A percentile compares a stretch with the other conserved stretches of the same genome.
These are phyloP conservation scores for Catocala sponsa DNA, from an alignment of 2,888 invertebrate species.

Conservation along the genomic window DNA sequence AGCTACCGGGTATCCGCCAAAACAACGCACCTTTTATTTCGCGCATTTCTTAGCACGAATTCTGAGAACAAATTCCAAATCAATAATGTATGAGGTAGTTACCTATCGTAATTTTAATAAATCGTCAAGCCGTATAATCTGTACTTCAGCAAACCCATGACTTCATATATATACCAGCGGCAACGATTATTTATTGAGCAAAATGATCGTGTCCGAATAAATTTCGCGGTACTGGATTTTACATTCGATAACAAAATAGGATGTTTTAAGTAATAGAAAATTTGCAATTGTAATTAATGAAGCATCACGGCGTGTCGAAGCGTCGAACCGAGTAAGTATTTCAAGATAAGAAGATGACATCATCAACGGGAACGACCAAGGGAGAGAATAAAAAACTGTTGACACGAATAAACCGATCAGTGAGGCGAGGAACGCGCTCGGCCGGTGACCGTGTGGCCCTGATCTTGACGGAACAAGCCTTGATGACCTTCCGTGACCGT, in stretches of 20 bases:
- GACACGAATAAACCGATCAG: constrained; percentile 66
- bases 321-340: constrained; percentile 40
- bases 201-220: background rate
- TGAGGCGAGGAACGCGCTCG: constrained; percentile 63
- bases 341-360: constrained; percentile 74
- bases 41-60: no score
- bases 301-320: constrained; percentile 42
- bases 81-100: background rate
- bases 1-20: constrained; percentile 17
- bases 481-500: constrained; percentile 59
- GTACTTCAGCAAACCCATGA: background rate
- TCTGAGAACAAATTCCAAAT: no score
- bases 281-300: constrained; percentile 56
- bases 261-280: constrained; percentile 32
- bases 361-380: constrained; percentile 71
- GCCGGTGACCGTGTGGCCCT: constrained; percentile 81
- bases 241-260: constrained; percentile 13
- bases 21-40: constrained; percentile 3
- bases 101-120: background rate
- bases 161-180: background rate
- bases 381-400: constrained; percentile 70
- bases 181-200: no score
- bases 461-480: constrained; percentile 76
- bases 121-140: background rate
- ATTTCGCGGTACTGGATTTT: background rate